phyloP scores from a whole-genome alignment of 2,797 vertebrate species.

The Tragopan temminckii region DNA sequence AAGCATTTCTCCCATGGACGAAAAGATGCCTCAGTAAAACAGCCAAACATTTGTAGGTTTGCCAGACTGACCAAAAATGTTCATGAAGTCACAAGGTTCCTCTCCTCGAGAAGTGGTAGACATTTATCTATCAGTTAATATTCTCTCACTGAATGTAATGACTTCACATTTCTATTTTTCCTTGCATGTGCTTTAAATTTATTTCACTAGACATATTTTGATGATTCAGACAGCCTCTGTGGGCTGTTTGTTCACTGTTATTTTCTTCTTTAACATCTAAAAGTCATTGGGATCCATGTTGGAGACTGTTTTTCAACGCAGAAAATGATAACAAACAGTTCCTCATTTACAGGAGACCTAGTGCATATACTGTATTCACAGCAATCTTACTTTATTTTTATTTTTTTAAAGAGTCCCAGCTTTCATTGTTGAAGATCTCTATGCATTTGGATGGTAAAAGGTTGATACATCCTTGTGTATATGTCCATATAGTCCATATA shows the following conservation, averaged over 20 bases:
- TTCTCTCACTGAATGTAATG: slow-evolving; percentile 62
- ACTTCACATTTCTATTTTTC: slow-evolving; percentile 66
- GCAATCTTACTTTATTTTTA: slow-evolving; percentile 55
- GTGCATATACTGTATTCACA: slow-evolving; percentile 73
- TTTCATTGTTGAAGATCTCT: slow-evolving; percentile 72
- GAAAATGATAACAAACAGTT: slow-evolving; percentile 70
- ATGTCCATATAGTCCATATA: slow-evolving; percentile 11
- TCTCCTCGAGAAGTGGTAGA: slow-evolving; percentile 70
- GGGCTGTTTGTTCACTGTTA: slow-evolving; percentile 67
- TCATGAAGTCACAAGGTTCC: slow-evolving; percentile 62
- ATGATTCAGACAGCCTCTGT: slow-evolving; percentile 68
- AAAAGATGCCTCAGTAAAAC: slow-evolving; percentile 70
- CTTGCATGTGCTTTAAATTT: slow-evolving; percentile 80
- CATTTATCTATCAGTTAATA: slow-evolving; percentile 69
- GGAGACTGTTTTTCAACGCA: slow-evolving; percentile 60
- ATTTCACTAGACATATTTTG: slow-evolving; percentile 56
- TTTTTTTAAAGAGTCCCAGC: slow-evolving; percentile 76
- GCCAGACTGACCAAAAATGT: slow-evolving; percentile 70
- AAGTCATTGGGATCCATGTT: slow-evolving; percentile 74
- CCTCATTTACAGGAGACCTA: slow-evolving; percentile 75
- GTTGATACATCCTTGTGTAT: slow-evolving; percentile 37
- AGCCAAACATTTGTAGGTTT: slow-evolving; percentile 73
- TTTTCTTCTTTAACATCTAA: slow-evolving; percentile 69
- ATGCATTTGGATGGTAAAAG: slow-evolving; percentile 71
- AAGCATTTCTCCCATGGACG: slow-evolving; percentile 75